phyloP scores from a whole-genome alignment of 1,140 invertebrate species.

The Phymastichus coffea region DNA sequence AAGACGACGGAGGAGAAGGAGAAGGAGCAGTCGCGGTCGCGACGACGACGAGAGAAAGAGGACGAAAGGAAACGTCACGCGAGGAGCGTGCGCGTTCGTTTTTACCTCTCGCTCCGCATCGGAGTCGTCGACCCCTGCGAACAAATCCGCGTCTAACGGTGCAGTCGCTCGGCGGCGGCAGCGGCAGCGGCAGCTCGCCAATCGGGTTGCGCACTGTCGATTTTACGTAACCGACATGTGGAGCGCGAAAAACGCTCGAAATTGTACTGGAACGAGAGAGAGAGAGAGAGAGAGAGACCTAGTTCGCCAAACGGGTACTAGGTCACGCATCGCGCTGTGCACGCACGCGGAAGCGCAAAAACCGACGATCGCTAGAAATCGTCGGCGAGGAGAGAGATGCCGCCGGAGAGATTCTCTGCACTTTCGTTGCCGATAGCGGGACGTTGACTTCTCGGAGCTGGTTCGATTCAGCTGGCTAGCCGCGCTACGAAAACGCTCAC shows the following conservation, averaged over 20 bases:
- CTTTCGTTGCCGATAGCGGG: conserved; percentile 3
- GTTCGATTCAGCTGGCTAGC: neutral
- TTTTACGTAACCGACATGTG: conserved; percentile 35
- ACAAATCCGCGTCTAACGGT: conserved; percentile 45
- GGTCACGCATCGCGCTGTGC: conserved; percentile 51
- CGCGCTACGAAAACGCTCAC: no score
- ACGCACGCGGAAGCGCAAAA: conserved; percentile 35
- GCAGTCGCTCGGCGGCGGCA: neutral
- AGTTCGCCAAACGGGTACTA: conserved; percentile 55
- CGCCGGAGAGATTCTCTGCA: conserved; percentile 8
- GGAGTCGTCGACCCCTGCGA: conserved; percentile 47
- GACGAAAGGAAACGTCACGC: conserved; percentile 50
- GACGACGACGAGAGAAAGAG: neutral
- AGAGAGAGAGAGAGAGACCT: conserved; percentile 47
- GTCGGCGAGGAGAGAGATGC: conserved; percentile 3
- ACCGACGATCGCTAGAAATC: no score
- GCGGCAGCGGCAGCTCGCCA: no score
- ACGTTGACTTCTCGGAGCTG: conserved; percentile 5
- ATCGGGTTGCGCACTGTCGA: neutral
- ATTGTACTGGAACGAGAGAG: neutral
- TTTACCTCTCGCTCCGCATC: conserved; percentile 49
- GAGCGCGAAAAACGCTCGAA: neutral
- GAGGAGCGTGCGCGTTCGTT: conserved; percentile 48
- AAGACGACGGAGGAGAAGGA: neutral
- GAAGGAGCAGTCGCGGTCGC: neutral